Evolutionary conservation across 2,888 invertebrate species (phyloP).

Genomic region (Octodonta nipae): DNA sequence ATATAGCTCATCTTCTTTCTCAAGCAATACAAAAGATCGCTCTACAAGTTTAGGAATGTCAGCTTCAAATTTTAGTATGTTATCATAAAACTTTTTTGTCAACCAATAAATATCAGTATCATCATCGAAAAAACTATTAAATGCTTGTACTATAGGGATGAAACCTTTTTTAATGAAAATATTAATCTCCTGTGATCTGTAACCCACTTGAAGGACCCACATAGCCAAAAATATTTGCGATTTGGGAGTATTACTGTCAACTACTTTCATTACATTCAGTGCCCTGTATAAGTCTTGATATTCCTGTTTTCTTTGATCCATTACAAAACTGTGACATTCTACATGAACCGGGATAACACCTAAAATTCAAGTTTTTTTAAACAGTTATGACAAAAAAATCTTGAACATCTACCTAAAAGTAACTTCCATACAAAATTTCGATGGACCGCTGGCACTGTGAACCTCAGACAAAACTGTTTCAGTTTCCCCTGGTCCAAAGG

Average conservation of each 20-base stretch:
- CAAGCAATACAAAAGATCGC: conserved; percentile 50
- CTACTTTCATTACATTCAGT: conserved; percentile 51
- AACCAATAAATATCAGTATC: conserved; percentile 76
- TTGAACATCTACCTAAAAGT: conserved; percentile 47
- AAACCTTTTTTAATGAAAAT: conserved; percentile 18
- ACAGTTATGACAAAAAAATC: too few relatives aligned
- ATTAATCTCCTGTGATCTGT: conserved; percentile 34
- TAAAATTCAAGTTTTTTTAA: too few relatives aligned
- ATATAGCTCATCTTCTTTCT: conserved; percentile 63
- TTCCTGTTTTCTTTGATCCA: conserved; percentile 58
- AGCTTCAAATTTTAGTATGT: conserved; percentile 34
- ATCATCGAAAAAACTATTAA: conserved; percentile 57
- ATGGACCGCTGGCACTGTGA: conserved; percentile 69
- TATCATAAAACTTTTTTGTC: conserved; percentile 59
- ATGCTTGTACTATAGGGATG: conserved; percentile 50
- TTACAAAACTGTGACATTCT: conserved; percentile 62
- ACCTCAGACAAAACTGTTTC: conserved; percentile 72
- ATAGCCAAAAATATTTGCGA: conserved; percentile 59
- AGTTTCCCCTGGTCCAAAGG: conserved; percentile 65
- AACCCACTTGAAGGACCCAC: conserved; percentile 68
- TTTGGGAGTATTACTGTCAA: conserved; percentile 50
- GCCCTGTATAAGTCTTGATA: conserved; percentile 62
- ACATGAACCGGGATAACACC: conserved; percentile 67
- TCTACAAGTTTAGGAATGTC: conserved; percentile 49
- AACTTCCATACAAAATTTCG: conserved; percentile 77